Evolutionary conservation across 2,113 vertebrate genomes (phyloP), one percentile per base, ranked within the genome.

Genomic region (Planiliza haematocheilus): DNA sequence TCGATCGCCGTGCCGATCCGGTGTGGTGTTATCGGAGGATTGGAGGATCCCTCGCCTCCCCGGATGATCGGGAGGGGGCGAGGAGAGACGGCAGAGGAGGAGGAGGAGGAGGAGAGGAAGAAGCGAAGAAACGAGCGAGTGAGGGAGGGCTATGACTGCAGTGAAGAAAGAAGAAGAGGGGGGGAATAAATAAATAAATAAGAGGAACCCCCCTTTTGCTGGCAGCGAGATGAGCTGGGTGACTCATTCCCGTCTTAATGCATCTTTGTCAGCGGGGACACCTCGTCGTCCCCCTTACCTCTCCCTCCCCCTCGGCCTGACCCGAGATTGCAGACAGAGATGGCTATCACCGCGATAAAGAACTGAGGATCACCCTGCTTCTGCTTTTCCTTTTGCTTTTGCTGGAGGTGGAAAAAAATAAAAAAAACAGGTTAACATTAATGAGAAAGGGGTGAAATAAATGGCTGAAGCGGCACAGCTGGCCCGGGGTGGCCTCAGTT

Each of bases 121-220:
- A 30, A 3, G 50, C 9, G 38, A 50, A 17, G 20, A 21, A 30
- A 30, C 7, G 50, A 65, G n/a, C 1, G n/a, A 13, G 50, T 8
- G 34, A 34, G 24, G 24, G 51, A 20, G 77, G 46, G 67, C 17
- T 56, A 10, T 61, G 69, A 79, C 65, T 86, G 83, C 84, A 75
- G 74, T 70, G 50, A 64, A 51, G 62, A 11, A 56, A 52, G 30
- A 82, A 51, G 61, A 64, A 70, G 53, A 86, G n/a, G n/a, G n/a
- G n/a, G n/a, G n/a, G n/a, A n/a, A n/a, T n/a, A n/a, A 58, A 60
- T 10, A 30, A 30, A 30, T 30, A 30, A 30, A 30, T 30, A 30
- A 49, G 74, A 90, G 89, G 85, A 90, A 85, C 82, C 91, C 91
- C 90, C 89, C 3, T 30, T 85, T 87, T 48, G 49, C 83, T 81